Evolutionary conservation across 2,113 vertebrate species (phyloP), one percentile per base, ranked within the genome.

Genomic region (Mola mola): DNA sequence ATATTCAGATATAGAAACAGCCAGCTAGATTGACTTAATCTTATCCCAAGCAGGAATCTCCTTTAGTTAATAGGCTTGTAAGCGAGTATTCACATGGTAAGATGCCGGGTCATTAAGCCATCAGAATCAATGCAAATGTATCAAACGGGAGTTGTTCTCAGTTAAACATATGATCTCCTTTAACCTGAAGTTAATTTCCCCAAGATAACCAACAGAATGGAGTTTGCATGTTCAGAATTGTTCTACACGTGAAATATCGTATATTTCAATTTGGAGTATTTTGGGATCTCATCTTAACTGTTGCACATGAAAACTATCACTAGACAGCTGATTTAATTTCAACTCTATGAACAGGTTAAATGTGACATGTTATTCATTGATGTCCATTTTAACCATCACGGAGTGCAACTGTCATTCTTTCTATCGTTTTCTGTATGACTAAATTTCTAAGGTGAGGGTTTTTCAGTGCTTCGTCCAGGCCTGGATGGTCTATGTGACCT

Each of bases 21-120:
- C 51, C 34, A 78, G 55, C 47, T 61, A 76, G 57, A 61, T 55
- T 79, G 56, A 75, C 82, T 80, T 87, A 84, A 84, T 87, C 78
- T 65, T 51, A 63, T 84, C 56, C 67, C 66, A 76, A 79, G 50
- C 11, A 33, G 57, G 52, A 81, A 84, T 83, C 59, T 75, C 29
- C 75, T 86, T 70, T 68, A 57, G 56, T 58, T 48, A 81, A 86
- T 79, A 81, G 82, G 68, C 86, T 87, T 75, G 62, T 81, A 74
- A 83, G 40, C 16, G 40, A 50, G 62, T 56, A 66, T 78, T 67
- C 25, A 67, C 31, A 66, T 43, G 9, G 12, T 38, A 24, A 10
- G 29, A 60, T 33, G 11, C 1, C 38, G 19, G 4, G 40, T 36
- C 26, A 19, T 5, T 4, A n/a, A 24, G 9, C 47, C 3, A 12